A percentile compares a stretch with the other conserved stretches of the same genome.
These are phyloP conservation scores for Gorilla gorilla DNA, from an alignment of 2,113 vertebrate species.

Conservation along the genomic window DNA sequence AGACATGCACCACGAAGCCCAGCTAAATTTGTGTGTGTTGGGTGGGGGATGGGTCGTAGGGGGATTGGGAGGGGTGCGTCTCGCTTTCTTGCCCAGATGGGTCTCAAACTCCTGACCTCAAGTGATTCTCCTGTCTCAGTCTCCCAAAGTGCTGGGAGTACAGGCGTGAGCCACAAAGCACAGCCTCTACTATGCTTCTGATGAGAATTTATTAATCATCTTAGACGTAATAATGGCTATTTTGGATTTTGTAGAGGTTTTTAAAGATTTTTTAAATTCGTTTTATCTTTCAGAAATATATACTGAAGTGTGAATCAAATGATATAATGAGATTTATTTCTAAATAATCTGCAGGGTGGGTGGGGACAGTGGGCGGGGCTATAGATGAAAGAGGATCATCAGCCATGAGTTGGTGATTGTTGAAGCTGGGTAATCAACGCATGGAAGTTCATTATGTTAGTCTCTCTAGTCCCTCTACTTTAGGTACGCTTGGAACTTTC, in stretches of 20 bases:
- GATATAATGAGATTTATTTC: neutral
- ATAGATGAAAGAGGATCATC: neutral
- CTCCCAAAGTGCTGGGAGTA: too few relatives aligned
- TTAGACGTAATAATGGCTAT: neutral
- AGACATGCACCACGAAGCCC: too few relatives aligned
- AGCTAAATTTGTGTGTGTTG: too few relatives aligned
- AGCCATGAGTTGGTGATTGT: neutral
- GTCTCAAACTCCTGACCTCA: too few relatives aligned
- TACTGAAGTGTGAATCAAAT: slow-evolving; percentile 24
- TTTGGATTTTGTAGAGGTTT: neutral
- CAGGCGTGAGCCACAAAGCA: too few relatives aligned
- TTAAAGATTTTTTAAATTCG: neutral
- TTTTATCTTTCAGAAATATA: slow-evolving; percentile 8
- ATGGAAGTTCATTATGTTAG: neutral
- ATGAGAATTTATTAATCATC: slow-evolving; percentile 23
- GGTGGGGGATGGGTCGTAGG: too few relatives aligned
- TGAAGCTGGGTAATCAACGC: neutral
- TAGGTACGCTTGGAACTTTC: slow-evolving; percentile 42
- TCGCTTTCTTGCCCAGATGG: too few relatives aligned
- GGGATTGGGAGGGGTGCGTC: too few relatives aligned
- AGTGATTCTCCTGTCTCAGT: too few relatives aligned
- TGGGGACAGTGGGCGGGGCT: neutral
- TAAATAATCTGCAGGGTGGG: neutral
- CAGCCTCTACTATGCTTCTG: neutral
- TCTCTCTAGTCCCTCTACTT: neutral